Base-by-base conservation (phyloP, 2,797 vertebrate species). In the Thalassophryne amazonica region DNA sequence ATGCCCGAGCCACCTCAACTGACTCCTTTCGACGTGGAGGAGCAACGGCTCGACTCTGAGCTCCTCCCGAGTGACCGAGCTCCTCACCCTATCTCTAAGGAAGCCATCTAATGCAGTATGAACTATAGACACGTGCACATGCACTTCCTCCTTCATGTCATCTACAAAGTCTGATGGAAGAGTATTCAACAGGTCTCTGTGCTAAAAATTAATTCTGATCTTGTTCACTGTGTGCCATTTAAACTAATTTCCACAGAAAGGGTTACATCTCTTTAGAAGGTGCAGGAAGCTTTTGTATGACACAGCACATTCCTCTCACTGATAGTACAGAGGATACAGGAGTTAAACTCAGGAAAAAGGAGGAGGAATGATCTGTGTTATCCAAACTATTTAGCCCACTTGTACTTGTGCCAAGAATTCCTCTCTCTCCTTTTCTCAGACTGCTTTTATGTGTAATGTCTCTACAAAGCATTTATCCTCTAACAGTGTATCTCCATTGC, bases 331-430 rank as follows among this genome's bases (percentile, higher is more conserved):
- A 34, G 22, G 37, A 19, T 23, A 9, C 41, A 34, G 22, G 37
- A 60, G 66, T 62, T 51, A 48, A 16, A 60, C 63, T 53, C 23
- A 42, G 28, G 49, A 57, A 51, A 46, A 49, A 51, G 27, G 7
- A 53, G 40, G 47, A 67, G 42, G 69, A 77, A 48, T 78, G 76
- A 77, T 72, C 70, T 55, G 29, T 20, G 53, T 52, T 71, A 61
- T 81, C 60, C 46, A 67, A 82, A 81, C 69, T 90, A 89, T 87
- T 85, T 80, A 81, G 81, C 79, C 88, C 71, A 76, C 14, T 91
- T 92, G 90, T 76, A 75, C 58, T 72, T 73, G 51, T 57, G 83
- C 85, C 83, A 89, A 76, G 68, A 65, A 49, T 52, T 50, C 24
- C 27, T 56, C 23, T 36, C 45, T 42, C 34, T n/a, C 28, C 46